These are phyloP conservation scores for Phyllotreta striolata DNA, from an alignment of 2,888 invertebrate species.

Conservation along the genomic window DNA sequence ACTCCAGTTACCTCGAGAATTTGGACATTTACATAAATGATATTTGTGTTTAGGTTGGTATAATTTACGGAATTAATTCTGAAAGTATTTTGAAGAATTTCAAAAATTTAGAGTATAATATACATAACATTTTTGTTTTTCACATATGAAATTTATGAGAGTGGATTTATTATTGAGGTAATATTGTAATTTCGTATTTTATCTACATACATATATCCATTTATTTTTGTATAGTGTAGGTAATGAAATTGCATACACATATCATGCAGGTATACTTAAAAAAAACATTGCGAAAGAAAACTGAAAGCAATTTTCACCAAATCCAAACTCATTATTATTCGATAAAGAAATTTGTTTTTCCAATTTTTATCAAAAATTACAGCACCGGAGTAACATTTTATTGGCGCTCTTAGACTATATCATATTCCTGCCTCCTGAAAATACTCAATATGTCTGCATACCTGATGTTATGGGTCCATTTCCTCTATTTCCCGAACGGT, in stretches of 20 bases:
- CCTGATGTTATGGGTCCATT: conserved; percentile 41
- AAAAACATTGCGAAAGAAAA: background rate
- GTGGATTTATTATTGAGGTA: too few species aligned
- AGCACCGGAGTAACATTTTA: conserved; percentile 2
- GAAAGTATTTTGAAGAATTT: too few species aligned
- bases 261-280: background rate
- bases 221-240: conserved; percentile 12
- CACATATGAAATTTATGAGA: too few species aligned
- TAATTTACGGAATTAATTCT: too few species aligned
- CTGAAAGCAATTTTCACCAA: background rate
- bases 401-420: conserved; percentile 24
- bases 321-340: conserved; percentile 4
- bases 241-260: background rate
- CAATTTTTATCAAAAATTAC: conserved; percentile 7
- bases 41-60: too few species aligned
- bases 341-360: conserved; percentile 7
- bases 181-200: too few species aligned
- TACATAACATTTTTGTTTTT: too few species aligned
- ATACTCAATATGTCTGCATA: conserved; percentile 45
- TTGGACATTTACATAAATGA: too few species aligned
- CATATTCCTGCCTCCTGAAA: conserved; percentile 34
- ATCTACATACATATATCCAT: too few species aligned
- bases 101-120: too few species aligned
- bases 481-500: conserved; percentile 30
- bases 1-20: conserved; percentile 11